Base-by-base conservation (phyloP, 2,888 invertebrate species). In the Erpobdella octoculata region DNA sequence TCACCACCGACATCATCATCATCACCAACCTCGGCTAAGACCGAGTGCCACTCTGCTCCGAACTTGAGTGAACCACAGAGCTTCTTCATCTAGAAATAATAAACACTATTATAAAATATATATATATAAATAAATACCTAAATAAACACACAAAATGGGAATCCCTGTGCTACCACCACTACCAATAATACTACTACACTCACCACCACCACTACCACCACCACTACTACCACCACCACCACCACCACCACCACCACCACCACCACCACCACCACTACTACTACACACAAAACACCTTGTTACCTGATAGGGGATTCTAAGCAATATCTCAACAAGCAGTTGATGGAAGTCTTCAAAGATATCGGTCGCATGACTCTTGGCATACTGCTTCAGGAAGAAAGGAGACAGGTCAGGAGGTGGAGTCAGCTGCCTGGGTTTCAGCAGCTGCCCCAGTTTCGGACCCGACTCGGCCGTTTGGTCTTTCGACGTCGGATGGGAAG, bases 371-470 rank as follows among this genome's bases (percentile, higher is more conserved):
- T 93, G 92, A 69, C 90, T 89, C 83, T 93, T 93, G 46, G 95
- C 90, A 80, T 94, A 94, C 80, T 92, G 93, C 36, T 81, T 78
- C 73, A 84, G 78, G 85, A 96, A 96, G 85, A 97, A 92, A 12
- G 95, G 95, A 6, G 92, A 91, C 90, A 95, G 93, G 81, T 97
- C 95, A 0, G 93, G 93, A 62, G 91, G 88, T 0, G 92, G 89
- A 66, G 76, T 76, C 33, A 78, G 76, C 18, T 90, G 88, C 77
- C 90, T 90, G 53, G 91, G 90, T 81, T 91, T 93, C 58, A 95
- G 83, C 58, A 94, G 85, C 80, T 87, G 89, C 53, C 89, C 89
- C 28, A 80, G 78, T 37, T 67, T 37, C n/a, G 67, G 67, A 2
- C 67, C 67, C 12, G 5, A 31, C 58, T 74, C 73, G 48, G 35